Conservation (phyloP, 2,113 vertebrate genomes). For the Alosa alosa region DNA sequence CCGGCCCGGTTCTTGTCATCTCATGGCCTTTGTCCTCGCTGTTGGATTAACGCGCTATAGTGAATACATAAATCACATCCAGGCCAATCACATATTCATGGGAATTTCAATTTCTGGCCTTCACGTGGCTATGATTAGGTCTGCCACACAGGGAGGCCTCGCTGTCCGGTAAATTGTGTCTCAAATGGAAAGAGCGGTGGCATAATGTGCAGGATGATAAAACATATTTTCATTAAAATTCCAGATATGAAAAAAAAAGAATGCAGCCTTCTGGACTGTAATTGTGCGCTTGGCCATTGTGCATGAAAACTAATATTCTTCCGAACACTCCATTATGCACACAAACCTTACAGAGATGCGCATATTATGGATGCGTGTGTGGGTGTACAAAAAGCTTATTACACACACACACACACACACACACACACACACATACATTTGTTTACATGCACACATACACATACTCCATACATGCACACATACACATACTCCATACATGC, state of each 20-base stretch:
- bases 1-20: background rate
- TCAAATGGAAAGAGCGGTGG: conserved; percentile 61
- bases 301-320: background rate
- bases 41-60: conserved; percentile 50
- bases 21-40: background rate
- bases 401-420: background rate
- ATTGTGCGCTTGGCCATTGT: background rate
- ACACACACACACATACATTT: background rate
- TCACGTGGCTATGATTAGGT: conserved; percentile 53
- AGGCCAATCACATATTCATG: conserved; percentile 65
- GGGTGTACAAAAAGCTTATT: background rate
- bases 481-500: background rate
- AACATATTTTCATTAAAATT: conserved; percentile 17
- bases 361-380: background rate
- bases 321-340: background rate
- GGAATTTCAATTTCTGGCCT: conserved; percentile 62
- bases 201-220: background rate
- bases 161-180: conserved; percentile 53
- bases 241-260: conserved; percentile 8
- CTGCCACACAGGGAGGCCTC: conserved; percentile 50
- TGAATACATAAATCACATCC: conserved; percentile 51
- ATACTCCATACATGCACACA: background rate
- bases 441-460: background rate
- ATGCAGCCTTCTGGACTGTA: background rate
- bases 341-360: background rate